These are phyloP conservation scores for Lamellibrachia luymesi DNA, from an alignment of 1,140 invertebrate genomes.

Conservation along the genomic window DNA sequence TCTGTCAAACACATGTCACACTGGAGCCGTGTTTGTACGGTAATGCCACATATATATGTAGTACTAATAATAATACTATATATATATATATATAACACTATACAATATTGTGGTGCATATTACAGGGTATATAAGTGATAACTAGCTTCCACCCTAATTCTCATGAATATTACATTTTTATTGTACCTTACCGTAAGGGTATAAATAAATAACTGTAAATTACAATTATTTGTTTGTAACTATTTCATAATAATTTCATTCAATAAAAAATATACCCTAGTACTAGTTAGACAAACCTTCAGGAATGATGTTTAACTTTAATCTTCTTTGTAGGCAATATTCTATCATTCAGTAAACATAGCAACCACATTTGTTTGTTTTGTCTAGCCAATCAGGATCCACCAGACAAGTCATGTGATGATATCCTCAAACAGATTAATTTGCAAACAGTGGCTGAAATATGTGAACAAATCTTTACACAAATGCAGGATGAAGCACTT, in stretches of 20 bases:
- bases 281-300: background rate
- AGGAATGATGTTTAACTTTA: too few species aligned
- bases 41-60: background rate
- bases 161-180: too few species aligned
- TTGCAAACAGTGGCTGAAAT: background rate
- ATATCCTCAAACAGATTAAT: background rate
- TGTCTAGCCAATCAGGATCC: background rate
- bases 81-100: background rate
- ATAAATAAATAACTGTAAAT: too few species aligned
- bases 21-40: background rate
- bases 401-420: constrained; percentile 2
- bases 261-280: background rate
- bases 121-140: background rate
- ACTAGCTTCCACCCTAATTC: too few species aligned
- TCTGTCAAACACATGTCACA: constrained; percentile 36
- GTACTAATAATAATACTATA: background rate
- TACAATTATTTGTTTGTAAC: too few species aligned
- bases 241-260: background rate
- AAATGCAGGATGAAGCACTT: background rate
- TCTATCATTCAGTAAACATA: background rate
- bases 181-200: too few species aligned
- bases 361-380: constrained; percentile 10
- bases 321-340: background rate
- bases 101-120: background rate
- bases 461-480: background rate